Evolutionary conservation across 2,888 invertebrate species (phyloP).

Genomic region (Acronicta leporina): DNA sequence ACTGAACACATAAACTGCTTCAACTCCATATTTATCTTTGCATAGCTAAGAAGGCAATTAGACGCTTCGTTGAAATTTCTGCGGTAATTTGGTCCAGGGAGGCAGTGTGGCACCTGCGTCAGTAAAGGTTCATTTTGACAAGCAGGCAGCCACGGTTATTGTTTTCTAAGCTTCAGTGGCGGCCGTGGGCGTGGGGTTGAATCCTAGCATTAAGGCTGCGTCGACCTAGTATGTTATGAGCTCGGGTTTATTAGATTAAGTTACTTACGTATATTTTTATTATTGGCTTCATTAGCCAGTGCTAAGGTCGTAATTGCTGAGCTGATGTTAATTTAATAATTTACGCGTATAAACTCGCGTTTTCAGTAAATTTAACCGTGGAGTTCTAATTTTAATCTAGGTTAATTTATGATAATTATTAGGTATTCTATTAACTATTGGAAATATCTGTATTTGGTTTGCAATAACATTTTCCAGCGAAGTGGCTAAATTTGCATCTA

Average conservation of each 20-base stretch:
- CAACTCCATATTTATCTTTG: constrained; percentile 4
- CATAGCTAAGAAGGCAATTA: neutral
- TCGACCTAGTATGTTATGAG: constrained; percentile 8
- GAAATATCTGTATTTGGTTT: too few species aligned
- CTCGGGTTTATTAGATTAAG: constrained; percentile 13
- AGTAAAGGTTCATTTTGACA: constrained; percentile 11
- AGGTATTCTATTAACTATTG: too few species aligned
- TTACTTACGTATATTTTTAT: constrained; percentile 7
- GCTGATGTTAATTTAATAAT: neutral
- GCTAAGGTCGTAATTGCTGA: neutral
- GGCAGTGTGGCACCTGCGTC: neutral
- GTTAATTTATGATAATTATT: too few species aligned
- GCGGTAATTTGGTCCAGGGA: neutral
- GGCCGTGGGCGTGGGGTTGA: too few species aligned
- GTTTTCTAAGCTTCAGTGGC: constrained; percentile 11
- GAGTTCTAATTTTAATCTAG: too few species aligned
- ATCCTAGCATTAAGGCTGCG: constrained; percentile 19
- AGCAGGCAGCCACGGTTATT: constrained; percentile 12
- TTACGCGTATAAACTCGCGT: neutral
- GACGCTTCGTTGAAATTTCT: neutral
- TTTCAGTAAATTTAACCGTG: too few species aligned
- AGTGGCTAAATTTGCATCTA: too few species aligned
- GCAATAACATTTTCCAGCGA: too few species aligned
- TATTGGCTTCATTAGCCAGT: constrained; percentile 7
- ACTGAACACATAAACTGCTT: neutral